Percentiles rank a stretch among this genome's conserved stretches.
These are phyloP conservation scores for Ploceus nigricollis DNA, from an alignment of 2,113 vertebrate genomes.

Conservation along the genomic window DNA sequence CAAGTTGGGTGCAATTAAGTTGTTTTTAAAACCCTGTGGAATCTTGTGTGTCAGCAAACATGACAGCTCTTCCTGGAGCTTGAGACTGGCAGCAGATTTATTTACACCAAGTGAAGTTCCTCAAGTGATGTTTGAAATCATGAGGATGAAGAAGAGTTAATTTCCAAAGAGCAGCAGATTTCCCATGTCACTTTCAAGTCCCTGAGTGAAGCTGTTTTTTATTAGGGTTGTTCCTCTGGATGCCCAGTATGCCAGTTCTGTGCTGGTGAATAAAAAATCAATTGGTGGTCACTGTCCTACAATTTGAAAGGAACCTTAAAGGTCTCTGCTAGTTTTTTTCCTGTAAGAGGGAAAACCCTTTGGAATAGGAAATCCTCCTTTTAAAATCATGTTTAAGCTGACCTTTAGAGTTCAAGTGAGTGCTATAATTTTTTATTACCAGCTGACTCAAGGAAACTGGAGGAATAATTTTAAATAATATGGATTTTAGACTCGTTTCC, in stretches of 20 bases:
- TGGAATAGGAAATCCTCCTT: not conserved
- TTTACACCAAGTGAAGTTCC: not conserved
- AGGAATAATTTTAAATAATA: not conserved
- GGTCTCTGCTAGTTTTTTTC: not conserved
- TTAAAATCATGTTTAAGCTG: not conserved
- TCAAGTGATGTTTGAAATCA: not conserved
- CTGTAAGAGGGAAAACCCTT: not conserved
- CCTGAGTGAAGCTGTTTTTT: not conserved
- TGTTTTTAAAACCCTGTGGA: not conserved
- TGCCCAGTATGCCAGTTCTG: fast-evolving
- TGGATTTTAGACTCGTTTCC: not conserved
- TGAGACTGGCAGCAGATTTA: not conserved
- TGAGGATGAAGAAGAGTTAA: not conserved
- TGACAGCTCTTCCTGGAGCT: not conserved
- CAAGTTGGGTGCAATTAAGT: not conserved
- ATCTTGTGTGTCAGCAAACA: not conserved
- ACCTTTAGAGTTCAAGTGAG: not conserved
- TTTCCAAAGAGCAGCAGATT: not conserved
- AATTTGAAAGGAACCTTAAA: not conserved
- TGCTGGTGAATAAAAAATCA: not conserved
- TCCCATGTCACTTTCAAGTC: fast-evolving
- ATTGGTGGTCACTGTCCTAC: not conserved
- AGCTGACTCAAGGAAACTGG: not conserved
- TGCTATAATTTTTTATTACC: not conserved
- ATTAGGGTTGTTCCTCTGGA: not conserved